phyloP scores from a whole-genome alignment of 2,797 vertebrate genomes.

The Enteromius anoplus region DNA sequence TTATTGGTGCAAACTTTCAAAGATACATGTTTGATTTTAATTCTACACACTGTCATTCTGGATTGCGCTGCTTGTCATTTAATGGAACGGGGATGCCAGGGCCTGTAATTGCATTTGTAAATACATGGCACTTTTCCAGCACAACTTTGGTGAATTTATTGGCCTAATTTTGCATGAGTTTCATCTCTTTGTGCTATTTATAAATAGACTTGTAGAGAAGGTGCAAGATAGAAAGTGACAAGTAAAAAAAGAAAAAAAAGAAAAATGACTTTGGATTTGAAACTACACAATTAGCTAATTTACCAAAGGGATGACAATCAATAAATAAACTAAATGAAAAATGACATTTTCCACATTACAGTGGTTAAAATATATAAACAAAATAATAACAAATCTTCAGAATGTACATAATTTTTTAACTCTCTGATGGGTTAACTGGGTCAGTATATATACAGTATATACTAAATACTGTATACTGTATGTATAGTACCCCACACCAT shows the following conservation, averaged over 20 bases:
- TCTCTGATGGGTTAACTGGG: background rate
- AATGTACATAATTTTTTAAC: background rate
- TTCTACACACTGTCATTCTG: constrained; percentile 61
- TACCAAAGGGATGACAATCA: background rate
- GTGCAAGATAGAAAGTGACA: constrained; percentile 4
- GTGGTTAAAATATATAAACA: background rate
- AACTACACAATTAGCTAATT: background rate
- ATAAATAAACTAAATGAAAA: background rate
- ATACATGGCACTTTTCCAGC: constrained; percentile 62
- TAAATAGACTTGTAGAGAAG: constrained; percentile 1
- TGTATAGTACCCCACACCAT: too few relatives aligned
- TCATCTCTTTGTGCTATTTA: constrained; percentile 52
- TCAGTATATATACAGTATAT: background rate
- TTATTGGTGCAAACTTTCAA: constrained; percentile 61
- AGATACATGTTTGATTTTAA: constrained; percentile 60
- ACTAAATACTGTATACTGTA: too few relatives aligned
- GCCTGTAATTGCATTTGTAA: constrained; percentile 66
- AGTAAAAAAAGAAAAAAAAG: background rate
- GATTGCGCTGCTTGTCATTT: constrained; percentile 60
- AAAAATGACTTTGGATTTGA: background rate
- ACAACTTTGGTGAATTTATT: constrained; percentile 59
- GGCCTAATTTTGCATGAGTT: constrained; percentile 45
- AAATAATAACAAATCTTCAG: background rate
- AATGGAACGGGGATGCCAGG: constrained; percentile 55
- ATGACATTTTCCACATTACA: background rate